Base-by-base conservation (phyloP, 37 sponge, comb jelly and placozoan species). In the Agelas oroides region DNA sequence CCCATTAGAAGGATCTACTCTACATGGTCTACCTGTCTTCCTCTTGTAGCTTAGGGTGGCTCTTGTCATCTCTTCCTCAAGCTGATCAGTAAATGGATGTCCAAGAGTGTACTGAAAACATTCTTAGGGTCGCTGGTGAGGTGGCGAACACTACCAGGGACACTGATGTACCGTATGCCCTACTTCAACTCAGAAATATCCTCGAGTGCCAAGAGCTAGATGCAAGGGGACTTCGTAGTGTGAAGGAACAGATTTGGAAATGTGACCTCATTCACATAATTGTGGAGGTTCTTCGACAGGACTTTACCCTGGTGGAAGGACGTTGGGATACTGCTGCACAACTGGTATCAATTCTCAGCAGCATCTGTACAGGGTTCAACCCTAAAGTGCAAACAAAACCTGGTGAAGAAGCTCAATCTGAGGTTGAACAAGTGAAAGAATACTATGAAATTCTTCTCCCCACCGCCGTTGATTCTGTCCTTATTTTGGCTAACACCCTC, bases 371-470 rank as follows among this genome's bases (percentile, higher is more conserved):
- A n/a, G 67, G 73, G 11, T 23, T 88, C 25, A 46, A 88, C 2
- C 88, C 88, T 6, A 71, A 78, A 58, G 58, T 28, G 59, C 30
- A 64, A 37, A 11, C 35, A 32, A 58, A 21, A 74, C 5, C 25
- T 0, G 25, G 41, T 31, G 64, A 20, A 27, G 61, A 27, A 32
- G 25, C 20, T n/a, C 32, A 71, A 35, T 24, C 41, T 1, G 66
- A 69, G 21, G 61, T 56, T 5, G 81, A 80, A 23, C 78, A 53
- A 20, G 33, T 76, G 8, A 73, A 68, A 23, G 91, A 90, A 38
- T 90, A 70, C 65, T 90, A 85, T 59, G 82, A 90, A 0, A 80
- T 76, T 16, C 60, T 90, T 6, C 64, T 90, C 36, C 91, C 91
- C 31, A 80, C 91, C 21, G 85, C 89, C 0, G 70, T 75, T 0